Evolutionary conservation across 2,888 invertebrate species (phyloP), one percentile per base, ranked within the genome.

Genomic region (Apeira syringaria): DNA sequence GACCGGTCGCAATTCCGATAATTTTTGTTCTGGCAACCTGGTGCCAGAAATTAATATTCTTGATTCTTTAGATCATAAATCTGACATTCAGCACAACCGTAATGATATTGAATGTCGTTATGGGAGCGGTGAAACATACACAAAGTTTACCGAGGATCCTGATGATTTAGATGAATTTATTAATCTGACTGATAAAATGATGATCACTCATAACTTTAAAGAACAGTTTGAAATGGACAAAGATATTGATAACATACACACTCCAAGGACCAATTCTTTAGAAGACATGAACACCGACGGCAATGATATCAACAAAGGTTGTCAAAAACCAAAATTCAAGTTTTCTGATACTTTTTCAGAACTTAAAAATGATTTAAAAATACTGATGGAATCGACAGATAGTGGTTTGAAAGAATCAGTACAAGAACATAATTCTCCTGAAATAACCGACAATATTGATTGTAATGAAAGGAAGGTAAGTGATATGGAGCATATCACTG

Each of bases 111-210:
- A 69, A 27, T 70, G 76, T 54, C 76, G 85, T 24, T 77, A 81
- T 47, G 84, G 86, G 1, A 89, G 88, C 58, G 80, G 88, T 26
- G 86, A 86, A 32, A 88, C 89, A 9, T 89, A 89, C 36, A 89
- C 89, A 20, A 89, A 89, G 63, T 86, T 84, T 47, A 80, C 82
- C 5, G 86, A 85, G 58, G 71, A 84, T 49, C 73, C 86, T 3
- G 70, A 68, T 7, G 83, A 85, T 55, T 72, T 89, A 50, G 82
- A 87, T 51, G 89, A 89, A 61, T 89, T 89, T 56, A 74, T 88
- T 37, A 78, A 64, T 45, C 55, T 88, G 27, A 89, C 89, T 26
- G 82, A 89, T 63, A 76, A 80, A 67, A 69, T 89, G 58, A 74
- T 86, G 30, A 68, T 53, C 42, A 59, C 58, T 33, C 64, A 75